A percentile compares a stretch with the other conserved stretches of the same genome.
Conservation (phyloP, 2,888 invertebrate genomes). For the Adelognathus sp. region DNA sequence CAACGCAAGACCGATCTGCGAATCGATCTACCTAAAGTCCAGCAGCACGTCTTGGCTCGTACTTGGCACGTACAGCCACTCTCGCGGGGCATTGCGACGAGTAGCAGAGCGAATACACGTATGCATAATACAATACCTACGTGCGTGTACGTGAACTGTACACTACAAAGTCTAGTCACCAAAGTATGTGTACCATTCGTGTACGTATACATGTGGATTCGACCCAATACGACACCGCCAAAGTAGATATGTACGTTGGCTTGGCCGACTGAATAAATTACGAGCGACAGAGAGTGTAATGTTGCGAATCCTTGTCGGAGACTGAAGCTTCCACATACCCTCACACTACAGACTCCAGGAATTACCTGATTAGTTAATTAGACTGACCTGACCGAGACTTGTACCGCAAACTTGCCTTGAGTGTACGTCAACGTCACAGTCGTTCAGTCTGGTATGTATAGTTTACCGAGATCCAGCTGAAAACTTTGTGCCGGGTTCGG, state of each 20-base stretch:
- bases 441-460: neutral
- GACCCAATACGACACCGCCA: neutral
- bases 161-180: slow-evolving; percentile 14
- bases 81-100: slow-evolving; percentile 1
- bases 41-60: slow-evolving; percentile 11
- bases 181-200: neutral
- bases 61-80: slow-evolving; percentile 31
- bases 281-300: slow-evolving; percentile 33
- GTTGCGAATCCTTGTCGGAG: slow-evolving; percentile 62
- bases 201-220: neutral
- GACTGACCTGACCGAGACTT: slow-evolving; percentile 53
- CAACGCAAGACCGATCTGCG: slow-evolving; percentile 14
- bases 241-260: slow-evolving; percentile 13
- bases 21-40: slow-evolving; percentile 16
- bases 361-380: slow-evolving; percentile 71
- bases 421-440: slow-evolving; percentile 1
- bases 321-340: slow-evolving; percentile 55
- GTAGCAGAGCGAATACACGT: neutral
- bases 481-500: neutral
- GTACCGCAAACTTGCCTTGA: slow-evolving; percentile 53
- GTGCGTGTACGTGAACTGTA: neutral
- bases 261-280: slow-evolving; percentile 64
- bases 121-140: slow-evolving; percentile 26
- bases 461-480: neutral
- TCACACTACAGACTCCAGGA: slow-evolving; percentile 35